Evolutionary conservation across 2,888 invertebrate genomes (phyloP), one percentile per base, ranked within the genome.

Genomic region (Agrotis segetum): DNA sequence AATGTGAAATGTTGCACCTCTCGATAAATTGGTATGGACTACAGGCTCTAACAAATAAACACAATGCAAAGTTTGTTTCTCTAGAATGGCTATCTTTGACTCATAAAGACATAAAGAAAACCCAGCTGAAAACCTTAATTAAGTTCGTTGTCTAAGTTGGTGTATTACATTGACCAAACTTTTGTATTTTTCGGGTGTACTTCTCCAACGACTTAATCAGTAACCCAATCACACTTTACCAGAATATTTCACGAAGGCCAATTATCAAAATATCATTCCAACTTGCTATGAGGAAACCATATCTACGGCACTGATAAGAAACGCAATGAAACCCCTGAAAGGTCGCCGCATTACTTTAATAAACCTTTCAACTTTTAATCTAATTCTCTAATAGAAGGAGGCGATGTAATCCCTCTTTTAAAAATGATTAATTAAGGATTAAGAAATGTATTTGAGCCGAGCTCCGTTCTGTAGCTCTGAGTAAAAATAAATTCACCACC

Each of bases 381-480:
- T 63, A 66, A 76, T 64, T 82, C 52, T 44, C 21, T 50, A 13
- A 53, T 19, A 55, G 21, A n/a, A 9, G 24, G 21, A 44, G 55
- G 65, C 53, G 58, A 53, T 64, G 59, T 64, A 76, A 76, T 52
- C 24, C 71, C 67, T 56, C 66, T 60, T 75, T 66, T 63, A 66
- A 74, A 74, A 66, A 76, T 79, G 52, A 76, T 82, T 78, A 78
- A 83, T 82, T 68, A 82, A 79, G 67, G 73, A 65, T 85, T 85
- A 74, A 74, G 83, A 73, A 71, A 75, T 67, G 49, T 67, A 67
- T 67, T 83, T 70, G 63, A 74, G 29, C 52, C n/a, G 55, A 34
- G 63, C 58, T 21, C 47, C 40, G 53, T 16, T 9, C 34, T 34
- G 56, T 56, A 34, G 46, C 60, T 60, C 61, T 17, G 46, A 59